Conservation (phyloP, 2,797 vertebrate species). For the Lepus oiostolus region DNA sequence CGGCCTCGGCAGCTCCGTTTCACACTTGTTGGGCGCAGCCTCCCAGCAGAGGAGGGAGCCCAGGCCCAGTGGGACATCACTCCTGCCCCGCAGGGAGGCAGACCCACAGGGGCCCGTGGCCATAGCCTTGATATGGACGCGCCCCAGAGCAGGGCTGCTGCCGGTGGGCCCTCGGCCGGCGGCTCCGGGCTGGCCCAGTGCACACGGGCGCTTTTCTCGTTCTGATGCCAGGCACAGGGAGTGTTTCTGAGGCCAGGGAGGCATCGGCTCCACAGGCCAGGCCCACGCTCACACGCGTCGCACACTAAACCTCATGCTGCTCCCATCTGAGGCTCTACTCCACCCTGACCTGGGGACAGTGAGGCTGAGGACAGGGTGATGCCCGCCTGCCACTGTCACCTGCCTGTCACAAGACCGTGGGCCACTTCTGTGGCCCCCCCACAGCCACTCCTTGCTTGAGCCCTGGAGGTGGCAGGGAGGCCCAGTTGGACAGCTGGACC, state of each 20-base stretch:
- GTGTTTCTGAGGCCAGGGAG: neutral
- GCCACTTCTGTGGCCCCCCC: neutral
- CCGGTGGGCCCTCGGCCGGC: fast-evolving
- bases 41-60: fast-evolving
- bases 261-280: neutral
- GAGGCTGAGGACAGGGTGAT: fast-evolving
- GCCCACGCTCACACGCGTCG: fast-evolving
- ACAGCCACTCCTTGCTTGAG: neutral
- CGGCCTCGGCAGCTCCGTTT: neutral
- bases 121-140: neutral
- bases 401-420: fast-evolving
- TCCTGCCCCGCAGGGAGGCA: fast-evolving
- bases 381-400: too few relatives aligned
- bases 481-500: neutral
- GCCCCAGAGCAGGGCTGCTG: fast-evolving
- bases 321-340: too few relatives aligned
- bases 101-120: fast-evolving
- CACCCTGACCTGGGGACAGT: too few relatives aligned
- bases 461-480: neutral
- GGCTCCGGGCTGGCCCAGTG: fast-evolving
- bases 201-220: neutral
- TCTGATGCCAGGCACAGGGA: neutral
- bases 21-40: fast-evolving
- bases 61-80: fast-evolving
- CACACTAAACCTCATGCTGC: fast-evolving